phyloP scores from a whole-genome alignment of 2,888 invertebrate genomes.

The Drosophila antonietae region DNA sequence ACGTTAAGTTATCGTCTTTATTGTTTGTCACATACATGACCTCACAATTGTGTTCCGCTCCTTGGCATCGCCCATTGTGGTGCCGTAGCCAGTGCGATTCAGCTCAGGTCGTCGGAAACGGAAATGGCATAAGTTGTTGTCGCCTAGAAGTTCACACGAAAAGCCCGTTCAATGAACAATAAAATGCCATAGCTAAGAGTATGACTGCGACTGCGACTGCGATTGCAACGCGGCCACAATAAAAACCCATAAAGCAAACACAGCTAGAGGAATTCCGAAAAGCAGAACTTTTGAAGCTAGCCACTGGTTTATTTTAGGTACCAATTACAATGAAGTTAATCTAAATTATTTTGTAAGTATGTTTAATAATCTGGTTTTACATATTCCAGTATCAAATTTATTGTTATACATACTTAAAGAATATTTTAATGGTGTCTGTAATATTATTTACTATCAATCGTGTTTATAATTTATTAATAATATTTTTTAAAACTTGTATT shows the following conservation, averaged over 20 bases:
- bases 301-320: background rate
- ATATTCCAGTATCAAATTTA: no score
- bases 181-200: conserved; percentile 52
- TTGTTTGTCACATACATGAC: conserved; percentile 78
- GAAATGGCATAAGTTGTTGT: conserved; percentile 81
- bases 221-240: conserved; percentile 35
- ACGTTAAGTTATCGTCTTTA: conserved; percentile 71
- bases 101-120: conserved; percentile 67
- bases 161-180: conserved; percentile 72
- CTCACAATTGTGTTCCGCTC: conserved; percentile 72
- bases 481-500: no score
- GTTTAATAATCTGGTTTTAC: no score
- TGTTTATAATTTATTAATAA: no score
- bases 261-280: conserved; percentile 12
- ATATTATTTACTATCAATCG: no score
- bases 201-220: conserved; percentile 13
- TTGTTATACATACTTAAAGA: no score
- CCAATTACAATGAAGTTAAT: background rate
- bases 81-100: conserved; percentile 19
- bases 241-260: conserved; percentile 43
- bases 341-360: background rate
- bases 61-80: conserved; percentile 38
- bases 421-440: no score
- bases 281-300: background rate
- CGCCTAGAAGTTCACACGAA: conserved; percentile 76